Evolutionary conservation across 2,888 invertebrate species (phyloP), one percentile per base, ranked within the genome.

Genomic region (Nudaria mundana): DNA sequence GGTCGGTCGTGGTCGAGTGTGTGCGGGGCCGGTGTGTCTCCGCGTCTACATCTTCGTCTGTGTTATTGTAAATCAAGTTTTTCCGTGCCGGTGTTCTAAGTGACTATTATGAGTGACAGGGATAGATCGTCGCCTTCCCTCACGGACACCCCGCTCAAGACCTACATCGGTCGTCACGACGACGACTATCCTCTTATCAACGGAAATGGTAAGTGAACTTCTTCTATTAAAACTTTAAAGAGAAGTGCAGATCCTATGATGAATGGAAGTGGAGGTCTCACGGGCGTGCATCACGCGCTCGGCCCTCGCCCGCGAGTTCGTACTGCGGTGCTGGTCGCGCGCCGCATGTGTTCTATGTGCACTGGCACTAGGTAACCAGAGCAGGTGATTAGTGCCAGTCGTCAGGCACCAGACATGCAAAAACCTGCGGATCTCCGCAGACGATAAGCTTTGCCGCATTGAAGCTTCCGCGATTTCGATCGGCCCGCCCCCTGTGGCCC

Each of bases 91-190:
- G 78, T 79, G 83, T 73, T 74, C 49, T 71, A 80, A 84, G 87
- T 87, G 87, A 90, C 91, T 92, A 93, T 92, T 91, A 95, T 95
- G 95, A 95, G 95, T 91, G 95, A 94, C 92, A 94, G 95, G 92
- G 95, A 95, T 92, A 94, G 94, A 90, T 93, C 93, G 89, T 95
- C 94, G 91, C 95, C 95, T 87, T 94, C 94, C 91, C 92, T 95
- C 87, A 93, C 94, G 91, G 95, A 95, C 92, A 94, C 94, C 91
- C 95, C 95, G 90, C 91, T 93, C 81, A 95, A 95, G 92, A 94
- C 94, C 74, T 93, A 95, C 89, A 93, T 95, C 83, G 93, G 93
- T 85, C 93, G 94, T 82, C 94, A 95, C 82, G 94, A 93, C 90
- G 93, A 93, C 85, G 93, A 93, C 87, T 94, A 92, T 89, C 94